Evolutionary conservation across 2,797 vertebrate genomes (phyloP), one percentile per base, ranked within the genome.

Genomic region (Tokudaia muenninki): DNA sequence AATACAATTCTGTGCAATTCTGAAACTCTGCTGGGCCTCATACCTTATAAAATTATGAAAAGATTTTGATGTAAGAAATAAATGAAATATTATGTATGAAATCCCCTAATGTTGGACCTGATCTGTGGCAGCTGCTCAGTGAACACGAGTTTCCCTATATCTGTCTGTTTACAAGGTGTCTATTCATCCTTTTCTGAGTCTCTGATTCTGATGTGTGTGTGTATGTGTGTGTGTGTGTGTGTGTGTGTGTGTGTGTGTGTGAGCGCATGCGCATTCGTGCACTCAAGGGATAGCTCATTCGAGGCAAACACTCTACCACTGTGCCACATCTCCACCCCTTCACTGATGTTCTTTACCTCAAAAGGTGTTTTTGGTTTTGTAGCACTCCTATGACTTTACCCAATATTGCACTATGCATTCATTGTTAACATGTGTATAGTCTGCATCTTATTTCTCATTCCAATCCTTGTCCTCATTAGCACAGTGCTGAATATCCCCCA

Each of bases 31-130:
- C 50, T 79, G 80, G 22, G 7, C 44, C 75, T 90, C 31, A 19
- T 55, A 75, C 19, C 29, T 67, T 88, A 21, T 83, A 80, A 91
- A 95, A 67, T 92, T 90, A 84, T 21, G 41, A 93, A 86, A 87
- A 95, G 12, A 74, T 70, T 93, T 96, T 17, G 37, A 86, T 63
- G 34, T 63, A 72, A 94, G 65, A 92, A 93, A 93, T 74, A 86
- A 95, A 63, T 77, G 63, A 94, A 97, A 87, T 90, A 37, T 13
- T 87, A 9, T 50, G 55, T 74, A 47, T 84, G 34, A 96, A 89
- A 75, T 90, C 31, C 12, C 26, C 26, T 72, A 21, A 3, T 22
- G 34, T 22, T 6, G 29, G 12, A 47, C 4, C 37, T 47, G 26
- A 81, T 94, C 34, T 83, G 77, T 91, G 83, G 52, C 3, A 87